Evolutionary conservation across 2,888 invertebrate genomes (phyloP).

Genomic region (Sipha maydis): DNA sequence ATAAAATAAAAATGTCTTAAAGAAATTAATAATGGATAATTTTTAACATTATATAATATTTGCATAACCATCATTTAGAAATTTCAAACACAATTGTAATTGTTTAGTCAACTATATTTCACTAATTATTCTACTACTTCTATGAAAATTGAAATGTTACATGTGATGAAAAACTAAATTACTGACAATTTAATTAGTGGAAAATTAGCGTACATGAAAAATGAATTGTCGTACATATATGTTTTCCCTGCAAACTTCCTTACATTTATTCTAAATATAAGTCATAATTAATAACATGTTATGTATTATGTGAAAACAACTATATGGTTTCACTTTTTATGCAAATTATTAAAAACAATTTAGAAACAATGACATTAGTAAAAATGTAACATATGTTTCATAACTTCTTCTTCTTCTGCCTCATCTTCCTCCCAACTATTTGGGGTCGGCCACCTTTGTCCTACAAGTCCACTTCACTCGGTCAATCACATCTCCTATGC

Average conservation of each 20-base stretch:
- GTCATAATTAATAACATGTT: neutral
- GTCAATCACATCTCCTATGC: too few species aligned
- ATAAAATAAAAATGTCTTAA: neutral
- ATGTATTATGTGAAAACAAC: neutral
- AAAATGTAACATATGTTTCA: constrained; percentile 42
- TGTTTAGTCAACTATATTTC: neutral
- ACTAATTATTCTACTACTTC: neutral
- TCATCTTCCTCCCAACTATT: too few species aligned
- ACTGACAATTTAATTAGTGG: neutral
- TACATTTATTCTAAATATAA: neutral
- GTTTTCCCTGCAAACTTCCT: neutral
- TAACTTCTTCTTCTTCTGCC: too few species aligned
- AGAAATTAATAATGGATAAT: neutral
- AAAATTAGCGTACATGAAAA: neutral
- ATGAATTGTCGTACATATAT: neutral
- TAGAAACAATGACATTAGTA: constrained; percentile 25
- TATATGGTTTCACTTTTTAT: constrained; percentile 25
- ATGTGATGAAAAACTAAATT: neutral
- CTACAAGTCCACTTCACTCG: too few species aligned
- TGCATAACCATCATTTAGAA: constrained; percentile 15
- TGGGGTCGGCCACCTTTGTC: too few species aligned
- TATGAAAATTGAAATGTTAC: neutral
- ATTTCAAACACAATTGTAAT: constrained; percentile 16
- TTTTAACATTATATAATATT: constrained; percentile 27
- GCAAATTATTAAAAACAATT: constrained; percentile 21